Conservation (phyloP, 2,888 invertebrate species). For the Hyposoter dolosus region DNA sequence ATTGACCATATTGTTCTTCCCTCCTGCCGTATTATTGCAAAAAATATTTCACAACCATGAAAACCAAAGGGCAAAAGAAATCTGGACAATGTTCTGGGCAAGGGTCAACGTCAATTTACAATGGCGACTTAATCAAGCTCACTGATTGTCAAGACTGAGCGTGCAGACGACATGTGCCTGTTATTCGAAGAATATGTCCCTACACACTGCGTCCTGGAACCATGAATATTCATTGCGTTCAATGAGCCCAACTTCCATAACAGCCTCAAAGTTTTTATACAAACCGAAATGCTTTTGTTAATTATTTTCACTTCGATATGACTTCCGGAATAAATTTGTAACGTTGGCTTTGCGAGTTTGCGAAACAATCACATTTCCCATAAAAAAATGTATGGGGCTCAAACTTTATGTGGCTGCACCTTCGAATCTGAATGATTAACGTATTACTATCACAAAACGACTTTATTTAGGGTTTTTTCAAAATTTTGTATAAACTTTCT, state of each 20-base stretch:
- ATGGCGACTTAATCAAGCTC: slow-evolving; percentile 63
- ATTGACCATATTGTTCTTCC: too few relatives aligned
- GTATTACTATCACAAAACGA: too few relatives aligned
- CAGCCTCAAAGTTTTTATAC: slow-evolving; percentile 18
- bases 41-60: background rate
- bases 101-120: slow-evolving; percentile 54
- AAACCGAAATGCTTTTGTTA: background rate
- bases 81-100: background rate
- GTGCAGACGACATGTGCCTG: slow-evolving; percentile 53
- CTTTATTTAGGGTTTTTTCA: too few relatives aligned
- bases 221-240: slow-evolving; percentile 58
- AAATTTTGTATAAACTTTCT: too few relatives aligned
- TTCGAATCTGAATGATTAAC: too few relatives aligned
- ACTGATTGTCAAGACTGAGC: slow-evolving; percentile 53
- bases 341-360: too few relatives aligned
- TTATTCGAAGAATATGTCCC: slow-evolving; percentile 1
- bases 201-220: slow-evolving; percentile 1
- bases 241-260: slow-evolving; percentile 49
- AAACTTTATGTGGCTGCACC: too few relatives aligned
- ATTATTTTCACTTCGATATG: too few relatives aligned
- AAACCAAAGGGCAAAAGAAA: background rate
- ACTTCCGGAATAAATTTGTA: too few relatives aligned
- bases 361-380: too few relatives aligned
- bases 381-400: too few relatives aligned
- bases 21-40: too few relatives aligned